Percentiles rank a stretch among this genome's conserved stretches.
Conservation (phyloP, 2,113 vertebrate species). For the Eurypyga helias region DNA sequence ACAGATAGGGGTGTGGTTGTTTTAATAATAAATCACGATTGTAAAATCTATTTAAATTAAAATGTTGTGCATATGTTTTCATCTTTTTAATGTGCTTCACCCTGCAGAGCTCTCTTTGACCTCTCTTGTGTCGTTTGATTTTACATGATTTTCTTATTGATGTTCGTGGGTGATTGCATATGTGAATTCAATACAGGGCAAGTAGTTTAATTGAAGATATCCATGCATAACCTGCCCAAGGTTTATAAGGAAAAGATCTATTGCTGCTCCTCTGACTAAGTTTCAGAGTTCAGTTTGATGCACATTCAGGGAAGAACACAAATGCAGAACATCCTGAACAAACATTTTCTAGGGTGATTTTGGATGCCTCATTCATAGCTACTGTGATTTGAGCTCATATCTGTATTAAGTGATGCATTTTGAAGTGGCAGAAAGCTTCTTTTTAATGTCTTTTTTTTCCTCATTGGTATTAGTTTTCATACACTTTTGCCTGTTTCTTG, state of each 20-base stretch:
- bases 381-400: neutral
- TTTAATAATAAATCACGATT: neutral
- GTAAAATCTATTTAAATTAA: neutral
- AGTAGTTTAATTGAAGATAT: neutral
- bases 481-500: no score
- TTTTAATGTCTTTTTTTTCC: neutral
- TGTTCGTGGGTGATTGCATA: neutral
- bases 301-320: neutral
- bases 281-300: neutral
- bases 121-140: neutral
- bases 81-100: neutral
- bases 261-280: neutral
- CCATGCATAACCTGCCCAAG: neutral
- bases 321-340: neutral
- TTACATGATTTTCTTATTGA: neutral
- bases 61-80: neutral
- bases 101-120: neutral
- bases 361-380: neutral
- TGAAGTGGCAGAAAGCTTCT: neutral
- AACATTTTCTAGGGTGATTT: accelerated
- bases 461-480: neutral
- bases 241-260: neutral
- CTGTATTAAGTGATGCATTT: neutral
- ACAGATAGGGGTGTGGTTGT: accelerated
- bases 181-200: neutral